Evolutionary conservation across 2,797 vertebrate species (phyloP).

Genomic region (Gymnoscopelus microlampas): DNA sequence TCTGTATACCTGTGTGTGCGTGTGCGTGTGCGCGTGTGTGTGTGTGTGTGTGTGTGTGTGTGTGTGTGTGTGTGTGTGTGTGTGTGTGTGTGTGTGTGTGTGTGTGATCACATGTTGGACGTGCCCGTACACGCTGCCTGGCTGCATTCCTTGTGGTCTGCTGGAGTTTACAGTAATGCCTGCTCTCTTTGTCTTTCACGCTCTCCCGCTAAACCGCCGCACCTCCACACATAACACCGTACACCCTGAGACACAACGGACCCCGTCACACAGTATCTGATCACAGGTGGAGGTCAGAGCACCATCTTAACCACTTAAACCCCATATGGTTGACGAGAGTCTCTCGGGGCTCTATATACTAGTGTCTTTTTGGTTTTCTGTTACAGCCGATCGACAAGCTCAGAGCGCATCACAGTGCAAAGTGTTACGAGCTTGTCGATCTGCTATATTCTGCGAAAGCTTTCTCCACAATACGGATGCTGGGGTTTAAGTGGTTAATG

Average conservation of each 20-base stretch:
- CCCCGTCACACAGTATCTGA: constrained; percentile 11
- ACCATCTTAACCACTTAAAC: constrained; percentile 7
- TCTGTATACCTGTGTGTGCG: neutral
- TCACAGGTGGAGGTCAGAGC: constrained; percentile 15
- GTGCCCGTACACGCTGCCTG: constrained; percentile 68
- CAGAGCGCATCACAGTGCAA: too few relatives aligned
- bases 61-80: constrained; percentile 16
- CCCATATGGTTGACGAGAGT: too few relatives aligned
- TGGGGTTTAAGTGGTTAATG: neutral
- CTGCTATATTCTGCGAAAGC: too few relatives aligned
- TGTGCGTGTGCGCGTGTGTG: constrained; percentile 5
- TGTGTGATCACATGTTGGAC: constrained; percentile 59
- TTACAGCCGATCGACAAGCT: too few relatives aligned
- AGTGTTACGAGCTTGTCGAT: too few relatives aligned
- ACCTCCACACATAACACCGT: constrained; percentile 24
- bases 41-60: neutral
- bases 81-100: constrained; percentile 7
- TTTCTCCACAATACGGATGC: too few relatives aligned
- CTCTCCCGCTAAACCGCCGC: constrained; percentile 40
- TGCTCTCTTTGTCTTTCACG: constrained; percentile 40
- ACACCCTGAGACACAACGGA: constrained; percentile 20
- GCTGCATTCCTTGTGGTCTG: constrained; percentile 76
- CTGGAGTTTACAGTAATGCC: constrained; percentile 66
- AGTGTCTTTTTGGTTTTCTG: too few relatives aligned
- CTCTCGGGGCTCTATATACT: too few relatives aligned